phyloP scores from a whole-genome alignment of 2,113 vertebrate genomes.

The Rhynchopsitta pachyrhyncha region DNA sequence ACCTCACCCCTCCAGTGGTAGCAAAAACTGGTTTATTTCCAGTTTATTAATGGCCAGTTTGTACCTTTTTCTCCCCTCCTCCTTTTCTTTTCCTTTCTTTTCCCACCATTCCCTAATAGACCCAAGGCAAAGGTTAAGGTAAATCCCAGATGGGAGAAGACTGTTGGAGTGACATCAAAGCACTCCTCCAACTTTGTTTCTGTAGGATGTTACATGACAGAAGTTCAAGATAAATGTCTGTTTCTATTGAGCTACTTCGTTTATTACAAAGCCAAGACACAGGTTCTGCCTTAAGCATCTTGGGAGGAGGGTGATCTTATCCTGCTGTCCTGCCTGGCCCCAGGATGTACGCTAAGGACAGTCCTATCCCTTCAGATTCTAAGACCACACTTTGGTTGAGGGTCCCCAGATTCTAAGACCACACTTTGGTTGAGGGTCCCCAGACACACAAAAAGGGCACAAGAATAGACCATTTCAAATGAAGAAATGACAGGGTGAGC shows the following conservation, averaged over 20 bases:
- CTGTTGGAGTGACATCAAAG: conserved; percentile 18
- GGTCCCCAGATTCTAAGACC: background rate
- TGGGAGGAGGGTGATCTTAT: background rate
- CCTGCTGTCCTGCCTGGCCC: background rate
- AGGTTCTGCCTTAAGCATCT: background rate
- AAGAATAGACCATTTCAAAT: background rate
- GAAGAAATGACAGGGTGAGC: background rate
- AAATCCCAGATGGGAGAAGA: background rate
- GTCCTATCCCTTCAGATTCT: background rate
- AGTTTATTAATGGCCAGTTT: background rate
- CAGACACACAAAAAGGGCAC: background rate
- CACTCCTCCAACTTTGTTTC: background rate
- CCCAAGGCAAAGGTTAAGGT: background rate
- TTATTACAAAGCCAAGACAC: background rate
- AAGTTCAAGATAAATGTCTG: background rate
- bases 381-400: background rate
- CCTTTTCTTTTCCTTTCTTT: background rate
- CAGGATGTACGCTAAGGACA: background rate
- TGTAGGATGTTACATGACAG: background rate
- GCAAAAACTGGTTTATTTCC: background rate
- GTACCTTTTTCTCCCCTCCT: background rate
- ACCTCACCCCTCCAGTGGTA: background rate
- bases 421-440: background rate
- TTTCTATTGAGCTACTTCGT: background rate
- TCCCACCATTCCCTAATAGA: background rate